Evolutionary conservation across 2,888 invertebrate genomes (phyloP), one percentile per base, ranked within the genome.

Genomic region (Patella caerulea): DNA sequence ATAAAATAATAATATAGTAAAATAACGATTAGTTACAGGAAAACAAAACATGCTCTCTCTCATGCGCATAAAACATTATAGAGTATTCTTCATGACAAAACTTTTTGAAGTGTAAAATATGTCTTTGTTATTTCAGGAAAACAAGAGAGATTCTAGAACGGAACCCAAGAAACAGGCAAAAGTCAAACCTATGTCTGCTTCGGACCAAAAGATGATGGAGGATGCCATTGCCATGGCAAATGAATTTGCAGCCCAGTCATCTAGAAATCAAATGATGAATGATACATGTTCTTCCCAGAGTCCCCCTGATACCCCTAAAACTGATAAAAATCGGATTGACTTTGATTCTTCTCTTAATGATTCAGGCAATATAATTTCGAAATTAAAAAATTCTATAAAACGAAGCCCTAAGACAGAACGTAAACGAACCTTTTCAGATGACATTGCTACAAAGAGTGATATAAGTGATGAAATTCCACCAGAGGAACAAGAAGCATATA

Each of bases 401-500:
- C 94, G 53, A 94, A 94, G 92, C 84, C 94, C 94, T 53, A 94
- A 94, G 91, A 92, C 93, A 15, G 95, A 96, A 88, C 93, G 96
- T 17, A 86, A 87, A 74, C 77, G 87, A 85, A 97, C 97, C 88
- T 98, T 97, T 90, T 96, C 96, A 70, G 97, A 97, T 88, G 97
- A 97, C 93, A 81, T 88, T 54, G 84, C 85, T 56, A 83, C 78
- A 29, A 87, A 85, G 78, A 78, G 79, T 70, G 87, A 88, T 24
- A n/a, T 84, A 11, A 83, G 83, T 52, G 88, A 87, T 15, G 86
- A 87, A 95, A 96, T 19, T 94, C 96, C 85, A 93, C 94, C 88
- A 95, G 97, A 97, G 92, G 96, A 97, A 72, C 97, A 96, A 90
- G 95, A 96, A 88, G 98, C 97, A 0, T 99, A 99, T 93, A 96